phyloP scores from a whole-genome alignment of 2,797 vertebrate genomes.

The Enteromius fasciolatus region DNA sequence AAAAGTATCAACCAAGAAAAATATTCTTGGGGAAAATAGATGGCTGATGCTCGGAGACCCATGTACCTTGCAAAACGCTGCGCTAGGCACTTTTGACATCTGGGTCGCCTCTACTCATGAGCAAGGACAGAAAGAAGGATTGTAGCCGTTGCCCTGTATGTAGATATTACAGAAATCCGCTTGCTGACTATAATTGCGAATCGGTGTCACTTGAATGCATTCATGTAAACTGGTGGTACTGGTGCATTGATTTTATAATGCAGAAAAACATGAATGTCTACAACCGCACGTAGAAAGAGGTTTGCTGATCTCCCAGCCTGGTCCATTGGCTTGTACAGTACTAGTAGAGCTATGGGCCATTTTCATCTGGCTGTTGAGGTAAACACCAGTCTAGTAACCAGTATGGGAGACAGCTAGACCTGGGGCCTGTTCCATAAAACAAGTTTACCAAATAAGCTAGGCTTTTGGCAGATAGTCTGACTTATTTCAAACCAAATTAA shows the following conservation, averaged over 20 bases:
- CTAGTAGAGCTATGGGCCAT: neutral
- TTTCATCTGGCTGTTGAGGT: neutral
- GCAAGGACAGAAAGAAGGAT: constrained; percentile 46
- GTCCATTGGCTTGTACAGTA: neutral
- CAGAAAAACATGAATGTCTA: neutral
- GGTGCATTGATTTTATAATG: neutral
- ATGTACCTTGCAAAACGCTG: constrained; percentile 56
- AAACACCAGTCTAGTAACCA: neutral
- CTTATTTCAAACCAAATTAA: no score
- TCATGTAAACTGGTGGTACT: neutral
- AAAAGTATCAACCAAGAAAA: constrained; percentile 58
- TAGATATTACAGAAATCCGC: constrained; percentile 37
- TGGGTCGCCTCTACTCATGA: constrained; percentile 56
- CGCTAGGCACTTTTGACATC: constrained; percentile 62
- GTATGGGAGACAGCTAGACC: neutral
- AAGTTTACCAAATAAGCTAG: no score
- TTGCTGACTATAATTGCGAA: constrained; percentile 16
- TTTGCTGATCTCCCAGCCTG: neutral
- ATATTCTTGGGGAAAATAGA: constrained; percentile 58
- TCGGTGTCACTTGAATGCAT: neutral
- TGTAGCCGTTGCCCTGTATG: constrained; percentile 41
- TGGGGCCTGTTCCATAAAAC: no score
- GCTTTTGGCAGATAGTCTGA: no score
- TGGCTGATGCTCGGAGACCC: constrained; percentile 47
- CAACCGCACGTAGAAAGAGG: neutral